phyloP scores from a whole-genome alignment of 2,888 invertebrate species.

The Asteroscopus sphinx region DNA sequence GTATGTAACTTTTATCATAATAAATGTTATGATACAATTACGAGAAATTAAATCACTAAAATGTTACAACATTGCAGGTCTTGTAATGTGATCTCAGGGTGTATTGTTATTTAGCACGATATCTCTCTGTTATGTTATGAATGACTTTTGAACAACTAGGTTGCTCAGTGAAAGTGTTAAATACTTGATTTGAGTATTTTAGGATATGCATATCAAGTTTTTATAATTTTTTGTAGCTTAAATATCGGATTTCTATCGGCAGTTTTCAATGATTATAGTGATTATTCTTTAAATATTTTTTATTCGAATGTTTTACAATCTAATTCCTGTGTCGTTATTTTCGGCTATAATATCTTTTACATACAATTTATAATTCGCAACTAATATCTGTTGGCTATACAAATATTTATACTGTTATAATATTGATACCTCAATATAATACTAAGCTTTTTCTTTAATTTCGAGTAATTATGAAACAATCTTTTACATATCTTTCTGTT shows the following conservation, averaged over 20 bases:
- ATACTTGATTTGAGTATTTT: slow-evolving; percentile 40
- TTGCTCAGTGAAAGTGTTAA: slow-evolving; percentile 42
- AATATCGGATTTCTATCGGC: not conserved
- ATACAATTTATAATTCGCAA: no score
- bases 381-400: no score
- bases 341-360: no score
- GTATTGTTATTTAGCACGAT: slow-evolving; percentile 48
- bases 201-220: slow-evolving; percentile 6
- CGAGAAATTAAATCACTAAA: slow-evolving; percentile 9
- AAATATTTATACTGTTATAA: no score
- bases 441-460: not conserved
- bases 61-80: slow-evolving; percentile 10
- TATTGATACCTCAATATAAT: no score
- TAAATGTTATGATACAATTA: not conserved
- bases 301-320: no score
- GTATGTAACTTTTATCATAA: not conserved
- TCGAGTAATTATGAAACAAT: not conserved
- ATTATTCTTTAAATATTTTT: no score
- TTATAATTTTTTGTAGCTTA: not conserved
- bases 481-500: not conserved
- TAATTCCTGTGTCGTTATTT: no score
- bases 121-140: slow-evolving; percentile 12
- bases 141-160: slow-evolving; percentile 31
- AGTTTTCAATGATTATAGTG: not conserved
- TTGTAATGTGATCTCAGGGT: slow-evolving; percentile 30